phyloP scores from a whole-genome alignment of 2,797 vertebrate genomes.

The Siniperca obscura region DNA sequence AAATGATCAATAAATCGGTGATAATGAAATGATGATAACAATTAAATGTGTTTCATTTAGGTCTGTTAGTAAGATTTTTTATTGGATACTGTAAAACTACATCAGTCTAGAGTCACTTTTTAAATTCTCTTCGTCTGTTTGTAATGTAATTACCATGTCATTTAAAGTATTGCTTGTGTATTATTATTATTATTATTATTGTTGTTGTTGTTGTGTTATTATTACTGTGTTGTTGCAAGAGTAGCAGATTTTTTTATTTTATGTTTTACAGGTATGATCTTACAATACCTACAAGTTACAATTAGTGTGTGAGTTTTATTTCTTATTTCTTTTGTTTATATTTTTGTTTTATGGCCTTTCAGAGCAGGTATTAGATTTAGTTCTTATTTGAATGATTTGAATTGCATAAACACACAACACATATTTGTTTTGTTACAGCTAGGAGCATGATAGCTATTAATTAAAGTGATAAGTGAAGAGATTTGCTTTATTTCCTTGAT shows the following conservation, averaged over 20 bases:
- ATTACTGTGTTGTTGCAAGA: background rate
- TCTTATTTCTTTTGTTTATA: background rate
- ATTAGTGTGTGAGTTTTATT: background rate
- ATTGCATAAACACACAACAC: background rate
- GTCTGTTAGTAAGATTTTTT: background rate
- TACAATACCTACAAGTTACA: background rate
- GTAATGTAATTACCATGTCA: background rate
- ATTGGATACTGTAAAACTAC: background rate
- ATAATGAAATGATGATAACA: background rate
- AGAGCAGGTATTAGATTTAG: background rate
- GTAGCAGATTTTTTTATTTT: background rate
- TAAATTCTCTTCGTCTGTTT: background rate
- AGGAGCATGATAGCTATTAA: background rate
- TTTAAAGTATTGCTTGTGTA: background rate
- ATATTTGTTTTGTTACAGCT: background rate
- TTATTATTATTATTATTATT: background rate
- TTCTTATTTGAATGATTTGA: background rate
- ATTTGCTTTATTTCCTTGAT: background rate
- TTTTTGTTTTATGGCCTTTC: background rate
- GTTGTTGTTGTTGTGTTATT: background rate
- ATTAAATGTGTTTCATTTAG: background rate
- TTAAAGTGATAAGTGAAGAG: background rate
- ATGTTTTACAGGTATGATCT: background rate
- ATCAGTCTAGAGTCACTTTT: background rate
- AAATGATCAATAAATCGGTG: slow-evolving; percentile 14